phyloP scores from a whole-genome alignment of 2,113 vertebrate genomes.

The Phyllopteryx taeniolatus region DNA sequence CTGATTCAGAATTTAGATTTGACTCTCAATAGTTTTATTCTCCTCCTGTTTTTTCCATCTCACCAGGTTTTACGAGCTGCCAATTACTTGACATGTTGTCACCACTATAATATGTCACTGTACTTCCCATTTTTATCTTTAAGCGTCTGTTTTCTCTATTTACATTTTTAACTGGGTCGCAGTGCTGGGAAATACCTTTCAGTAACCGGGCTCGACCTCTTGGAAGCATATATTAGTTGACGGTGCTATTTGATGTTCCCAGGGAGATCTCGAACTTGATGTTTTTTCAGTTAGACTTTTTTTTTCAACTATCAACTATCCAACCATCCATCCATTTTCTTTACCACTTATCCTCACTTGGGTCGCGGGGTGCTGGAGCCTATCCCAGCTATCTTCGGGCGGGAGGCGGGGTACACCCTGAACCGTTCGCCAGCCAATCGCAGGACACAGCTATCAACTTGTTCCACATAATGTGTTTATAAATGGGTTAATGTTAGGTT shows the following conservation, averaged over 20 bases:
- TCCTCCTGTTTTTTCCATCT: constrained; percentile 4
- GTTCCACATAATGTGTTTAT: neutral
- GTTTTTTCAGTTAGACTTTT: constrained; percentile 4
- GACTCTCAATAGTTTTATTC: neutral
- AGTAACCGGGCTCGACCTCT: neutral
- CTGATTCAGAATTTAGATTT: neutral
- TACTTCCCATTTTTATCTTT: neutral
- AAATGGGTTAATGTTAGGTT: neutral
- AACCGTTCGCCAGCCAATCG: too few species aligned
- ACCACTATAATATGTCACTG: constrained; percentile 4
- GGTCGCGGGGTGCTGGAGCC: too few species aligned
- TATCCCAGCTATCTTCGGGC: too few species aligned
- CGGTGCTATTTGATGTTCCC: neutral
- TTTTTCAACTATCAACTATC: neutral
- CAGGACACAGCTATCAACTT: neutral
- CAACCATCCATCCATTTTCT: too few species aligned
- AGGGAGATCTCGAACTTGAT: neutral
- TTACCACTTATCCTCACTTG: too few species aligned
- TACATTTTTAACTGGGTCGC: neutral
- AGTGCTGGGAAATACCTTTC: constrained; percentile 7
- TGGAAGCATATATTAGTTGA: neutral
- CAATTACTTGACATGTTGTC: constrained; percentile 11
- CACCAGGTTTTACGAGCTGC: constrained; percentile 2
- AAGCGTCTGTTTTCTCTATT: constrained; percentile 3
- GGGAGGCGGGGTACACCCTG: too few species aligned